Conservation (phyloP, 2,113 vertebrate genomes). For the Amphilophus citrinellus region DNA sequence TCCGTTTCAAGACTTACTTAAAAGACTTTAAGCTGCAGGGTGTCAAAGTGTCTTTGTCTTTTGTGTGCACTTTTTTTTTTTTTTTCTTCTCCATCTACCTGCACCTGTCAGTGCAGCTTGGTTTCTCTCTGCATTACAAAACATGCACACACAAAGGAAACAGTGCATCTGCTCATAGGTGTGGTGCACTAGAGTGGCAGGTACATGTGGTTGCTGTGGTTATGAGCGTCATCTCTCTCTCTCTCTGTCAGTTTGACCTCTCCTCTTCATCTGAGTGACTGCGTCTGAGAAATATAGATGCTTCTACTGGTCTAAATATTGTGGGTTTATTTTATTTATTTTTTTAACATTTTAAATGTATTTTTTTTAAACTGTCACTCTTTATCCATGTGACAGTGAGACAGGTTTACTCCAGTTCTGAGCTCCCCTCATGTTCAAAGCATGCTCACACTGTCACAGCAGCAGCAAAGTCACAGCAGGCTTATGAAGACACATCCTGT, state of each 20-base stretch:
- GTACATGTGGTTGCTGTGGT: constrained; percentile 58
- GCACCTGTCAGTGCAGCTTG: constrained; percentile 38
- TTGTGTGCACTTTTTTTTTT: background rate
- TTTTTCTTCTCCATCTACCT: constrained; percentile 18
- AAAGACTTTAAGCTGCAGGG: constrained; percentile 44
- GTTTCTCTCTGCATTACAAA: constrained; percentile 39
- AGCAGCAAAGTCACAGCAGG: constrained; percentile 38
- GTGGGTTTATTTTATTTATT: background rate
- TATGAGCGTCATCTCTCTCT: constrained; percentile 21
- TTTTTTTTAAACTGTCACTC: constrained; percentile 4
- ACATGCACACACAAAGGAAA: constrained; percentile 52
- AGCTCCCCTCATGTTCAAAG: constrained; percentile 36
- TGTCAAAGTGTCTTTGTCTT: constrained; percentile 30
- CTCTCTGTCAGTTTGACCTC: constrained; percentile 11
- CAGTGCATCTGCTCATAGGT: constrained; percentile 30
- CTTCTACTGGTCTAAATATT: background rate
- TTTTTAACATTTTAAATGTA: background rate
- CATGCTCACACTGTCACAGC: constrained; percentile 13
- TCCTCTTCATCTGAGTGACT: background rate
- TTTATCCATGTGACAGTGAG: background rate
- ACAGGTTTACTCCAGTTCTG: constrained; percentile 10
- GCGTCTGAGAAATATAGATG: background rate
- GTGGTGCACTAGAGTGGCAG: constrained; percentile 37
- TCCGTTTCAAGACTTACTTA: constrained; percentile 53
- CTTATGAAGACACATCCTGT: background rate